These are phyloP conservation scores for Campaea margaritaria DNA, from an alignment of 2,888 invertebrate genomes.

Conservation along the genomic window DNA sequence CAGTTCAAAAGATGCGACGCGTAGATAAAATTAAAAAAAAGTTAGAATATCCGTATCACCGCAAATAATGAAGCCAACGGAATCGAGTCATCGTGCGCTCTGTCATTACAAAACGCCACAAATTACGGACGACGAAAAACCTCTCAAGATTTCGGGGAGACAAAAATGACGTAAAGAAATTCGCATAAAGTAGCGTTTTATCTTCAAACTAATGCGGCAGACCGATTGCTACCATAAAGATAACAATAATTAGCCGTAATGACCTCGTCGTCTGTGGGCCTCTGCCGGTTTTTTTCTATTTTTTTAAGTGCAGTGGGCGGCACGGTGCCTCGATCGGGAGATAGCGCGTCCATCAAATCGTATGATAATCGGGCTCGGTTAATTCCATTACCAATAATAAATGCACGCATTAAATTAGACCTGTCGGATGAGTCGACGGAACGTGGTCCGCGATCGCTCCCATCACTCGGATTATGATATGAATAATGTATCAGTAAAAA, in stretches of 20 bases:
- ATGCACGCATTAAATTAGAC: slow-evolving; percentile 84
- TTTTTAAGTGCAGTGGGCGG: slow-evolving; percentile 79
- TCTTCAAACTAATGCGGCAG: slow-evolving; percentile 72
- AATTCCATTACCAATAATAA: slow-evolving; percentile 85
- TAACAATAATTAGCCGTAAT: slow-evolving; percentile 84
- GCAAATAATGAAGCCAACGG: slow-evolving; percentile 77
- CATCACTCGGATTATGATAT: slow-evolving; percentile 83
- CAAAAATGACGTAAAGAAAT: slow-evolving; percentile 68
- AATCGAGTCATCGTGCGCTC: slow-evolving; percentile 61
- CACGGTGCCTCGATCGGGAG: slow-evolving; percentile 70
- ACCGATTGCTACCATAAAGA: slow-evolving; percentile 82
- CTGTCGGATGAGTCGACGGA: slow-evolving; percentile 83
- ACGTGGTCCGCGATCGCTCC: slow-evolving; percentile 71
- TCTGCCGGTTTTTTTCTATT: slow-evolving; percentile 50
- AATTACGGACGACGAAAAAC: slow-evolving; percentile 57
- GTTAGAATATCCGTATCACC: slow-evolving; percentile 75
- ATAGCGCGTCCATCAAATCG: slow-evolving; percentile 84
- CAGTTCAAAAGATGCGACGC: slow-evolving; percentile 56
- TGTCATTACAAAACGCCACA: slow-evolving; percentile 67
- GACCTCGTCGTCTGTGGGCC: slow-evolving; percentile 70
- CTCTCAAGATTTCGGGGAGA: slow-evolving; percentile 58
- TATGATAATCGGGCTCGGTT: slow-evolving; percentile 84
- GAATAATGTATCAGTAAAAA: slow-evolving; percentile 83
- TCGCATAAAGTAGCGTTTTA: slow-evolving; percentile 73
- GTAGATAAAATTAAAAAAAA: slow-evolving; percentile 62